Evolutionary conservation across 2,888 invertebrate species (phyloP).

Genomic region (Tetheella fluctuosa): DNA sequence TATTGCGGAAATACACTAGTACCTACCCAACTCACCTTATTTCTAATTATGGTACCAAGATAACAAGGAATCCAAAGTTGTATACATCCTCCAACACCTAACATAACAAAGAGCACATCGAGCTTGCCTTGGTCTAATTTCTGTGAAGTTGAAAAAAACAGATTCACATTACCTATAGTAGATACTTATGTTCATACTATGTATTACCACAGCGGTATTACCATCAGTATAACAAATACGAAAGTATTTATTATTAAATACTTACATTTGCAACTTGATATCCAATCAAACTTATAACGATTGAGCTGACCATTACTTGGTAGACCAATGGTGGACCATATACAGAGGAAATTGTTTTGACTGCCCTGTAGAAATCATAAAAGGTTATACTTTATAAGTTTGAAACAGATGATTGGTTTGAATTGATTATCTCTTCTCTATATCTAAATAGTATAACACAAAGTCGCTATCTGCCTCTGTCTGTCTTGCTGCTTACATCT

Average conservation of each 20-base stretch:
- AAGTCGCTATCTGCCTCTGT: too few relatives aligned
- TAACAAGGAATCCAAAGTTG: conserved; percentile 72
- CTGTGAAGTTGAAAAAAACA: conserved; percentile 36
- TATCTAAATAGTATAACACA: too few relatives aligned
- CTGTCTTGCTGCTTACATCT: too few relatives aligned
- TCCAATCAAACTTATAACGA: conserved; percentile 54
- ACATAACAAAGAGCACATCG: conserved; percentile 51
- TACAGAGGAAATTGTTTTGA: conserved; percentile 50
- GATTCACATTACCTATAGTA: conserved; percentile 9
- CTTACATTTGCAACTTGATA: conserved; percentile 65
- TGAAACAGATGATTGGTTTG: neutral
- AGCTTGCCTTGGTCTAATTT: conserved; percentile 57
- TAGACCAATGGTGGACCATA: conserved; percentile 60
- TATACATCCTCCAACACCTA: conserved; percentile 40
- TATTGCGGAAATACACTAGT: too few relatives aligned
- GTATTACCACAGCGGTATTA: too few relatives aligned
- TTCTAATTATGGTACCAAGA: conserved; percentile 60
- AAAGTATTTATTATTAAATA: conserved; percentile 16
- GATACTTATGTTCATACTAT: too few relatives aligned
- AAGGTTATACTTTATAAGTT: neutral
- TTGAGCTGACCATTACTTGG: conserved; percentile 57
- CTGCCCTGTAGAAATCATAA: conserved; percentile 47
- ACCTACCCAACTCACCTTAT: conserved; percentile 53
- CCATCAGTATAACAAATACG: too few relatives aligned
- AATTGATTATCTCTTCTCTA: too few relatives aligned